phyloP scores from a whole-genome alignment of 2,113 vertebrate species.

The Aptenodytes forsteri region DNA sequence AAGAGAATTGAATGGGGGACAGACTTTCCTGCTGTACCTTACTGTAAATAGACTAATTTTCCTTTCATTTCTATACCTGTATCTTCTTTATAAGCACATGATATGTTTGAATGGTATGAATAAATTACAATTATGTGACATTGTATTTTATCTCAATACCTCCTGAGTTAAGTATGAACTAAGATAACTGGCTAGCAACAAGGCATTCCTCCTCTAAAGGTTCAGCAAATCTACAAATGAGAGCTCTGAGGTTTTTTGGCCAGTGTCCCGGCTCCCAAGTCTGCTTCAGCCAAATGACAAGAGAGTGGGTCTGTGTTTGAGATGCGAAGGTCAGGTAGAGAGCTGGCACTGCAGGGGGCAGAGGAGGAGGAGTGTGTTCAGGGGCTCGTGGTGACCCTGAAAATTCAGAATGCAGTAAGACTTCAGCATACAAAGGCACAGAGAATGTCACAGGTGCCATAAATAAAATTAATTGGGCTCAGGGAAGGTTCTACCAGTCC shows the following conservation, averaged over 20 bases:
- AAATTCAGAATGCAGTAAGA: background rate
- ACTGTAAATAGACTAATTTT: background rate
- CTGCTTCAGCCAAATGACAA: background rate
- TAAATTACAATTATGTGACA: background rate
- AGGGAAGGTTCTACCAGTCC: background rate
- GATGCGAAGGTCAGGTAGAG: background rate
- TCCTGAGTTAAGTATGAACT: background rate
- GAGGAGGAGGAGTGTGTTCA: background rate
- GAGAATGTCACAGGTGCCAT: background rate
- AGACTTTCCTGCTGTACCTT: background rate
- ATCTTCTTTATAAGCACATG: background rate
- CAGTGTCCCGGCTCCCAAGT: background rate
- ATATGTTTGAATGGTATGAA: background rate
- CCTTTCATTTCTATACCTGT: background rate
- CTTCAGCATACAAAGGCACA: background rate
- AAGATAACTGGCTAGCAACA: background rate
- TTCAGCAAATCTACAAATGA: background rate
- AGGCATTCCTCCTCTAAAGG: background rate
- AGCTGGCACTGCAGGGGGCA: background rate
- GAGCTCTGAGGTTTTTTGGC: background rate
- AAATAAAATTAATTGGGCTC: background rate
- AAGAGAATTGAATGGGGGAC: background rate
- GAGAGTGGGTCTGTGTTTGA: background rate
- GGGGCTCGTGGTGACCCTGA: background rate
- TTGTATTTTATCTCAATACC: background rate